Conservation (phyloP, 2,797 vertebrate genomes). For the Phoebastria nigripes region DNA sequence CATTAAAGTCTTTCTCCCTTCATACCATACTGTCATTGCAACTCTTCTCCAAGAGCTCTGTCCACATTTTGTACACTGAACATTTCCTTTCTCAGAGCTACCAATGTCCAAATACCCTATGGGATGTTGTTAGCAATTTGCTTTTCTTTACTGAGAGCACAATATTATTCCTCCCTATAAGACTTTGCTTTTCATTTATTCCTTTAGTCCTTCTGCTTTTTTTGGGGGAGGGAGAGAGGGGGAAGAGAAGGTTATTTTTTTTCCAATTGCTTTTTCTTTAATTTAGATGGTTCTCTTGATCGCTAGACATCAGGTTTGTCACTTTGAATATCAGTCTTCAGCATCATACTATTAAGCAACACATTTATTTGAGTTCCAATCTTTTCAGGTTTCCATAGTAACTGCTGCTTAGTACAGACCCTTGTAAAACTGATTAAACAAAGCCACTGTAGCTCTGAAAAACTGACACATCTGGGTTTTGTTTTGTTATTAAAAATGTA, state of each 20-base stretch:
- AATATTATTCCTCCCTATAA: background rate
- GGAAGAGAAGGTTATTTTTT: background rate
- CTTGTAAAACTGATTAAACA: slow-evolving; percentile 46
- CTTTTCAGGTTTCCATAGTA: slow-evolving; percentile 59
- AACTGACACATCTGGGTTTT: background rate
- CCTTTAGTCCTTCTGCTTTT: background rate
- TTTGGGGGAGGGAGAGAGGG: accelerated
- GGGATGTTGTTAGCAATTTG: background rate
- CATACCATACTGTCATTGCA: background rate
- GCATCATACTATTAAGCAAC: background rate
- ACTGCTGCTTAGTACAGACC: slow-evolving; percentile 8
- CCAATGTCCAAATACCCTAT: background rate
- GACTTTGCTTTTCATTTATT: background rate
- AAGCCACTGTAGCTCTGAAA: background rate
- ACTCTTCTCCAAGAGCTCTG: background rate
- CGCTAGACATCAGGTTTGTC: background rate
- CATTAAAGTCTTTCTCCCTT: background rate
- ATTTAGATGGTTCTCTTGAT: background rate
- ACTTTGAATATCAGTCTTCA: background rate
- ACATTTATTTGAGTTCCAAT: background rate
- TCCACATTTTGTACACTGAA: background rate
- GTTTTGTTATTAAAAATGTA: background rate
- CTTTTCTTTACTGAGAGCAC: background rate
- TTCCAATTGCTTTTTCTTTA: background rate
- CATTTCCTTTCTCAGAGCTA: background rate